Conservation (phyloP, 2,797 vertebrate species). For the Pipistrellus pipistrellus region DNA sequence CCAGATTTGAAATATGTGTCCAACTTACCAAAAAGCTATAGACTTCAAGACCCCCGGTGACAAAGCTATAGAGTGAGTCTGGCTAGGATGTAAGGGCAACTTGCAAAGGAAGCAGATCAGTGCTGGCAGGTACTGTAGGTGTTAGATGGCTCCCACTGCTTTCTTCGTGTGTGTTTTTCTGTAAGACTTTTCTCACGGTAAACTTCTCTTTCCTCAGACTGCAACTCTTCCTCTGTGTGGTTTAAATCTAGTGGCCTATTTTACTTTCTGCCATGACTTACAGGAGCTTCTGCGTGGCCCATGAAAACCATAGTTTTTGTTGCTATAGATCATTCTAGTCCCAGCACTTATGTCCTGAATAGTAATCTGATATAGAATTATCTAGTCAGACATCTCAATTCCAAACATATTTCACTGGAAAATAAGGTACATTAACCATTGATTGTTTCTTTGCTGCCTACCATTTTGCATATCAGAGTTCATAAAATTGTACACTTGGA, state of each 20-base stretch:
- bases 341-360: not conserved
- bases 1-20: constrained; percentile 49
- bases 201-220: not conserved
- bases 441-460: not conserved
- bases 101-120: not conserved
- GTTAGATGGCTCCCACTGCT: not conserved
- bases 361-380: not conserved
- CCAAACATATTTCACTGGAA: not conserved
- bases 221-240: not conserved
- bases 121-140: not conserved
- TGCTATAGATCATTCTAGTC: not conserved
- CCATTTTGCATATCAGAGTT: not conserved
- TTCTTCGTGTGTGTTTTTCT: not conserved
- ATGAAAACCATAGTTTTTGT: not conserved
- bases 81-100: not conserved
- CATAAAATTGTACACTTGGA: not conserved
- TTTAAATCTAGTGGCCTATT: not conserved
- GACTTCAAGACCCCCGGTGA: not conserved
- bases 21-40: constrained; percentile 49
- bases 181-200: not conserved
- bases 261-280: not conserved
- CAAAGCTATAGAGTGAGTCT: not conserved
- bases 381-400: not conserved
- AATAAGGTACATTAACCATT: not conserved
- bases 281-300: not conserved